Percentiles rank a stretch among this genome's conserved stretches.
These are phyloP conservation scores for Agrochola litura DNA, from an alignment of 2,888 invertebrate species.

Conservation along the genomic window DNA sequence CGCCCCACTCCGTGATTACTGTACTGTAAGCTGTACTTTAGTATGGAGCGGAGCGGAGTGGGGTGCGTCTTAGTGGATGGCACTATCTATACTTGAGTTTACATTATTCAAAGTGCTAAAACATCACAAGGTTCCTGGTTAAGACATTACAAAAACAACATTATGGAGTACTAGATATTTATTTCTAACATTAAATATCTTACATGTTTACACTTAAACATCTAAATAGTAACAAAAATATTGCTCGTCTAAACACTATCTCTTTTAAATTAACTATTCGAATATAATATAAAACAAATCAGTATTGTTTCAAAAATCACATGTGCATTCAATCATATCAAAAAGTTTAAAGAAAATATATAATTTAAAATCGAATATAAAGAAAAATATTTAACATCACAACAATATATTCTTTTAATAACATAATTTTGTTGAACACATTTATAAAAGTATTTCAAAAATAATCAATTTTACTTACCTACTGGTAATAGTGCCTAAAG, in stretches of 20 bases:
- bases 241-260: constrained; percentile 80
- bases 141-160: constrained; percentile 75
- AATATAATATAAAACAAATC: constrained; percentile 60
- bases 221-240: constrained; percentile 88
- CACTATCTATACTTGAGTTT: constrained; percentile 1
- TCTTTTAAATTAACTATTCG: constrained; percentile 64
- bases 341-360: constrained; percentile 45
- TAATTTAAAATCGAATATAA: constrained; percentile 50
- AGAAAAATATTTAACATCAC: constrained; percentile 55
- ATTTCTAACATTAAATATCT: constrained; percentile 85
- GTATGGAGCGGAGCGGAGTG: no score
- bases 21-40: no score
- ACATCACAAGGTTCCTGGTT: constrained; percentile 35
- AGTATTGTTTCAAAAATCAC: constrained; percentile 60
- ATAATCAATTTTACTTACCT: constrained; percentile 61
- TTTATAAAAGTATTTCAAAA: constrained; percentile 42
- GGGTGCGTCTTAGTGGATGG: no score
- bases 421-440: constrained; percentile 55
- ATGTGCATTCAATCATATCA: constrained; percentile 41
- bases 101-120: constrained; percentile 26
- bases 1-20: no score
- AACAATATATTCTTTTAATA: constrained; percentile 56
- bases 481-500: constrained; percentile 57
- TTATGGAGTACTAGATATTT: constrained; percentile 81
- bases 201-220: constrained; percentile 81